Percentiles rank a stretch among this genome's conserved stretches.
These are phyloP conservation scores for Aurelia coerulea DNA, from an alignment of 30 jellyfish, hydroid and myxozoan species.

Conservation along the genomic window DNA sequence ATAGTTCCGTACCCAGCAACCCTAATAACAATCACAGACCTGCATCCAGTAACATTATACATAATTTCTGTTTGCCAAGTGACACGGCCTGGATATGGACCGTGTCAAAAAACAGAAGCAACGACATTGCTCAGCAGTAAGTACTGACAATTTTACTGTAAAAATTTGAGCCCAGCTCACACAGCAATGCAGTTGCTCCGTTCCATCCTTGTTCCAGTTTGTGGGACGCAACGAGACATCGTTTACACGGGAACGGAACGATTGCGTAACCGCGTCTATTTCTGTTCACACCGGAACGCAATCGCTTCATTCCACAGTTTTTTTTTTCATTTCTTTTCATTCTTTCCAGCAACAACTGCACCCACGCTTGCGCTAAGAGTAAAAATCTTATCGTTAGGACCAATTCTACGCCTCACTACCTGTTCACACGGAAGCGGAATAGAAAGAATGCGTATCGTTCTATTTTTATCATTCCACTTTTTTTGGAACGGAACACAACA, in stretches of 20 bases:
- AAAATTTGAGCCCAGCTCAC: not conserved
- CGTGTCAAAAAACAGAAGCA: constrained; percentile 49
- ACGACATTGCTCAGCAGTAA: no score
- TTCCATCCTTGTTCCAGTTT: not conserved
- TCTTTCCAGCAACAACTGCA: constrained; percentile 48
- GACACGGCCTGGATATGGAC: constrained; percentile 59
- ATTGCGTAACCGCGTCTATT: no score
- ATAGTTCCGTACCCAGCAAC: constrained; percentile 10
- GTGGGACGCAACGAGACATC: no score
- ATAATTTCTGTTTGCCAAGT: constrained; percentile 47
- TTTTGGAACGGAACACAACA: no score
- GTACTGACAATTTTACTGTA: constrained; percentile 31
- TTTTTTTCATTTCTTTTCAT: not conserved
- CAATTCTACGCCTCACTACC: no score
- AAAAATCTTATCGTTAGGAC: no score
- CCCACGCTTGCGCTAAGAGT: constrained; percentile 28
- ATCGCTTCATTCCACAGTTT: not conserved
- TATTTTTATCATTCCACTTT: not conserved
- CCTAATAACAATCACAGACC: not conserved
- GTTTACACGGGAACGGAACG: no score
- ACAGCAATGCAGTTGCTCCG: not conserved
- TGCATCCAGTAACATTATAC: constrained; percentile 46
- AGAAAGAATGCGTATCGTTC: no score
- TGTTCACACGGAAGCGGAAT: no score
- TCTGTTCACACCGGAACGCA: no score